Evolutionary conservation across 2,113 vertebrate genomes (phyloP), one percentile per base, ranked within the genome.

Genomic region (Otocyon megalotis): DNA sequence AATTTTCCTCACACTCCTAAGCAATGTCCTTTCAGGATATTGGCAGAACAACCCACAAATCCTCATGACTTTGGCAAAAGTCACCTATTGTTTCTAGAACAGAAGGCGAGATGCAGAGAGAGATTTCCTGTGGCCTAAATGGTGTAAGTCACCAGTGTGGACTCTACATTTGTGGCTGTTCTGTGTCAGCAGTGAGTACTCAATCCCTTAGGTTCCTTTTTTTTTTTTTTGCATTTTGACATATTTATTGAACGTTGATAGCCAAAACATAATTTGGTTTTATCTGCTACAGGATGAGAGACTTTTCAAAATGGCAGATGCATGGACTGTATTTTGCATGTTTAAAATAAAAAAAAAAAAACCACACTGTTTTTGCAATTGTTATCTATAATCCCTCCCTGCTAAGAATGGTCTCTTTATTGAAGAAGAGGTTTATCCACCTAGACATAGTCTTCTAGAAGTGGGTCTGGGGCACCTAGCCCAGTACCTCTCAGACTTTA

Each of bases 261-360:
- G 99, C 96, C 98, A 98, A 98, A 98, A 98, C 97, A 98, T 98
- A 98, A 98, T 98, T 99, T 98, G 99, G 98, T 98, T 98, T 98
- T 98, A 98, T 99, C 99, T 99, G 98, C 98, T 99, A 96, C 96
- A 96, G 97, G 98, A 92, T 80, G 97, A 98, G 94, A 98, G 97
- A 97, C 98, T 99, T 99, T 98, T 99, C 97, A 98, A 98, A 98
- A 98, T 98, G 97, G 98, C 99, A 98, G 99, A 98, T 99, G 99
- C 99, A 99, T 99, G 99, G 99, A 98, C 97, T 99, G 99, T 99
- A 99, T 99, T 99, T 99, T 99, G 99, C 99, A 99, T 99, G 99
- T 99, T 99, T 98, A 98, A 99, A 99, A 99, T 99, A 99, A 99
- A 98, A 97, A 98, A 97, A 98, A 79, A 84, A 22, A 48, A 83